These are phyloP conservation scores for Clarias fuscus DNA, from an alignment of 2,797 vertebrate genomes.

Conservation along the genomic window DNA sequence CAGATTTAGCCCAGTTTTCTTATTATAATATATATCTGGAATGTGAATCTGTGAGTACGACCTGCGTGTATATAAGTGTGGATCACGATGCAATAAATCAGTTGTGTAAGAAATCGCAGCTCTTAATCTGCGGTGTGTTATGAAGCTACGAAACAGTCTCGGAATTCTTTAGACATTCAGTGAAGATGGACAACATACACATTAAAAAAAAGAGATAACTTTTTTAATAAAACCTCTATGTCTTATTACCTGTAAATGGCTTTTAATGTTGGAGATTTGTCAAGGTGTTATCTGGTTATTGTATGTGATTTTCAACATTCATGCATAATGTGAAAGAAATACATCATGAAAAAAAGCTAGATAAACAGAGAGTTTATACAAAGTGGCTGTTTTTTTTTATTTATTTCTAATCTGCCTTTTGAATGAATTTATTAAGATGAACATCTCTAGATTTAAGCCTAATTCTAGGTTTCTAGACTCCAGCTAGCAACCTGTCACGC, in stretches of 20 bases:
- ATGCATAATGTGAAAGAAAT: not conserved
- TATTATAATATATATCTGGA: not conserved
- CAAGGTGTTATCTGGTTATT: not conserved
- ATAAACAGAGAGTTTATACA: not conserved
- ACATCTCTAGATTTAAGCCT: not conserved
- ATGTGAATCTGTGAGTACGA: not conserved
- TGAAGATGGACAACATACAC: not conserved
- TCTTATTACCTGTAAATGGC: not conserved
- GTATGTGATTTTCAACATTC: not conserved
- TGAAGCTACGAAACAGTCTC: no score
- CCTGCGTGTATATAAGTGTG: not conserved
- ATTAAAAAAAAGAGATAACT: not conserved
- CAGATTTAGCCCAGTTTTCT: not conserved
- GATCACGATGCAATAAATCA: not conserved
- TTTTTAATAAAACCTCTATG: not conserved
- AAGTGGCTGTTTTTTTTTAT: not conserved
- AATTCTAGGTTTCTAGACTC: conserved; percentile 12
- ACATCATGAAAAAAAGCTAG: not conserved
- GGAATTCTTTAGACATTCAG: not conserved
- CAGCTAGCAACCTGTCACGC: conserved; percentile 14
- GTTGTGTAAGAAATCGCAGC: not conserved
- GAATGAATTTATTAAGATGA: not conserved
- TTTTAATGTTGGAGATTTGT: not conserved
- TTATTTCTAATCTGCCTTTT: not conserved
- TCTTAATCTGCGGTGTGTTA: no score